Percentiles rank a stretch among this genome's conserved stretches.
Conservation (phyloP, 2,113 vertebrate genomes). For the Aspiorhynchus laticeps region DNA sequence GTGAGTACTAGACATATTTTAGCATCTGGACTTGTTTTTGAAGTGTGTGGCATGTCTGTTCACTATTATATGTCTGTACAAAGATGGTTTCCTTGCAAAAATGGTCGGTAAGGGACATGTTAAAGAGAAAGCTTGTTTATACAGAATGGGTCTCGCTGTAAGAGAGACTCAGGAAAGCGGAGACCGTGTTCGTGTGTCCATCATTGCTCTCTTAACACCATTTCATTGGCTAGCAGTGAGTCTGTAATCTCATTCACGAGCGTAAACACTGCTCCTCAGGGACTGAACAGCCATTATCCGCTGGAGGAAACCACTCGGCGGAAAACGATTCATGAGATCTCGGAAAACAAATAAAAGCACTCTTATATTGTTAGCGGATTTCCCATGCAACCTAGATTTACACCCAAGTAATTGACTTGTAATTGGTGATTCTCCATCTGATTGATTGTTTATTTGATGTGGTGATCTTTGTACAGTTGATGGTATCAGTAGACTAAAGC, state of each 20-base stretch:
- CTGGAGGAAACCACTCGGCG: not conserved
- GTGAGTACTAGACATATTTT: conserved; percentile 70
- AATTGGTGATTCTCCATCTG: not conserved
- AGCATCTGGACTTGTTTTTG: not conserved
- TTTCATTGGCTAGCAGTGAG: conserved; percentile 22
- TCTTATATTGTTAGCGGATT: not conserved
- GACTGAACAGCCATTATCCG: conserved; percentile 23
- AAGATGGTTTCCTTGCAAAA: not conserved
- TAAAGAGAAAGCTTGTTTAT: not conserved
- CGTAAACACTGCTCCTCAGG: conserved; percentile 3
- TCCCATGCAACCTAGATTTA: not conserved
- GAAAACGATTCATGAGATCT: not conserved
- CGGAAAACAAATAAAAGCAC: not conserved
- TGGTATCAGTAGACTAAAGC: conserved; percentile 14
- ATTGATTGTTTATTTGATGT: not conserved
- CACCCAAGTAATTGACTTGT: not conserved
- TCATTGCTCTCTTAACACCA: not conserved
- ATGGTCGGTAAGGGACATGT: not conserved
- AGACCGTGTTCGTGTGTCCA: not conserved
- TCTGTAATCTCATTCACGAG: conserved; percentile 25
- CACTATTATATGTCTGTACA: not conserved
- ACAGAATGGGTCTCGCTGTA: not conserved
- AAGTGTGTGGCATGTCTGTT: not conserved
- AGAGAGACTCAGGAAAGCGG: not conserved
- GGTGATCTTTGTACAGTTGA: not conserved